Evolutionary conservation across 2,888 invertebrate genomes (phyloP).

Genomic region (Chelonus formosanus): DNA sequence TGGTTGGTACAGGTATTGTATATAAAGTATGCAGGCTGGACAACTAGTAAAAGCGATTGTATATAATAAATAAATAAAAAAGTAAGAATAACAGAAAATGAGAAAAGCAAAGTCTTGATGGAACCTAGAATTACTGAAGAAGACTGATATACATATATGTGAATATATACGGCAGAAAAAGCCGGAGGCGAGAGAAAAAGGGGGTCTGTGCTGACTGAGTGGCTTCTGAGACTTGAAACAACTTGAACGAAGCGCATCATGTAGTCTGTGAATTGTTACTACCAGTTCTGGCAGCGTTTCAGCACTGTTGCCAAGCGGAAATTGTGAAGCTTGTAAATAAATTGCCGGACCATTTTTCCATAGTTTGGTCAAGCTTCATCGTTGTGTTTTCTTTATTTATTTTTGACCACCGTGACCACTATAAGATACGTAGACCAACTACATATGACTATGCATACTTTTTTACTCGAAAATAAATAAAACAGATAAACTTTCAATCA

Average conservation of each 20-base stretch:
- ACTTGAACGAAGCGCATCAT: constrained; percentile 18
- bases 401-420: constrained; percentile 6
- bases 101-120: constrained; percentile 9
- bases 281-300: constrained; percentile 27
- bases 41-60: too few species aligned
- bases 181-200: constrained; percentile 25
- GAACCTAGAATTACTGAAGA: constrained; percentile 14
- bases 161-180: constrained; percentile 10
- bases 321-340: constrained; percentile 40
- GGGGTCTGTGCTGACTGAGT: constrained; percentile 24
- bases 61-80: too few species aligned
- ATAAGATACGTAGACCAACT: not conserved
- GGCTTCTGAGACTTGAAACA: constrained; percentile 7
- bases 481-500: not conserved
- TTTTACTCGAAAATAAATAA: constrained; percentile 3
- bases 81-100: too few species aligned
- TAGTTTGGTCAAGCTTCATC: constrained; percentile 22
- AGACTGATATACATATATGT: not conserved
- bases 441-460: not conserved
- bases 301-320: constrained; percentile 62
- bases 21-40: too few species aligned
- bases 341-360: constrained; percentile 36
- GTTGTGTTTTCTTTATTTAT: not conserved
- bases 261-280: constrained; percentile 9
- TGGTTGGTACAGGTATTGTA: too few species aligned